Base-by-base conservation (phyloP, 1,140 invertebrate genomes). In the Caerostris darwini region DNA sequence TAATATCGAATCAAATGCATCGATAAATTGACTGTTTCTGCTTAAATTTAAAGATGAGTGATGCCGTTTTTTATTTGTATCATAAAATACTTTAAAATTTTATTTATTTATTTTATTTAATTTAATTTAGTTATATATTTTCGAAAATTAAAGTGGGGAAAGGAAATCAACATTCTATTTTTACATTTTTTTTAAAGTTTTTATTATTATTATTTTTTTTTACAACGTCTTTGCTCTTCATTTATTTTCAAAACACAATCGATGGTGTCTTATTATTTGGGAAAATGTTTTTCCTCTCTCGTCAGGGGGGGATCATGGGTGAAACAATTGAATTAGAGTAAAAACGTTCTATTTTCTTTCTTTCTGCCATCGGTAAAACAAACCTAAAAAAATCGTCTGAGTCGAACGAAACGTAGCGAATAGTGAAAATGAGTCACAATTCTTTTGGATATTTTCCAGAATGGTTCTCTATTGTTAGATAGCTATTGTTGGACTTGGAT, bases 391-490 rank as follows among this genome's bases (percentile, higher is more conserved):
- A 53, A 77, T 77, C 71, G 85, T 87, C 85, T 87, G 85, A 87
- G 58, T 34, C 85, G 58, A 59, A 34, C 81, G 61, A 64, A 83
- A 54, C 81, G 81, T 83, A 83, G 81, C 85, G 85, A 87, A 87
- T 34, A 61, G 57, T 87, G 85, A 87, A 58, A 56, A 58, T 59
- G 57, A 59, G 85, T 59, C 85, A 87, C 19, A 58, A 59, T 87
- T 59, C 58, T 87, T 87, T 87, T 87, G 85, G 85, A 87, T 61
- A 59, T 87, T 61, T 59, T 87, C 85, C 85, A 87, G 59, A 85
- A 64, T 58, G 58, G 85, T 59, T 34, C 85, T 61, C 85, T 87
- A 87, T 87, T 87, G 85, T 87, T 87, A 87, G 85, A 87, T 77
- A 10, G 54, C 82, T 87, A 87, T 87, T 87, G 85, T 87, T 87